Conservation (phyloP, 2,113 vertebrate species). For the Tautogolabrus adspersus region DNA sequence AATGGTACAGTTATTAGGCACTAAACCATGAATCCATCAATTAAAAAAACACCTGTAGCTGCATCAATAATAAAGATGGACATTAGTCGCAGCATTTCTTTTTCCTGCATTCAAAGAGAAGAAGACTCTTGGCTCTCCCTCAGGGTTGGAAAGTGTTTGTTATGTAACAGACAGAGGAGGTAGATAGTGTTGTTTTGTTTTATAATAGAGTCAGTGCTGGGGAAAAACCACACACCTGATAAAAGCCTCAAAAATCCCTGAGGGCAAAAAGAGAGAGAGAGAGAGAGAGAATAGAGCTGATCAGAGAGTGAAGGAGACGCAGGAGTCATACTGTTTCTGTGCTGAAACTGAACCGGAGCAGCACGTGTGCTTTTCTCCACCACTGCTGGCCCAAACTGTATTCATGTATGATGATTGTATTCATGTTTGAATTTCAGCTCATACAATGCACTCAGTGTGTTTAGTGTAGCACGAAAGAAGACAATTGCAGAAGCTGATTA, state of each 20-base stretch:
- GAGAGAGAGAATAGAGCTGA: not conserved
- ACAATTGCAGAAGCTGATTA: not conserved
- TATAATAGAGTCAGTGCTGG: not conserved
- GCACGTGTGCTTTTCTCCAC: too few relatives aligned
- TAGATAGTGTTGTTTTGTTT: slow-evolving; percentile 4
- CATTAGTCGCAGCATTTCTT: rapidly evolving
- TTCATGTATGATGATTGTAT: slow-evolving; percentile 24
- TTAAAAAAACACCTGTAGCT: too few relatives aligned
- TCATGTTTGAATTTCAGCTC: not conserved
- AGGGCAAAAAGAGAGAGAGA: not conserved
- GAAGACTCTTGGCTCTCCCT: not conserved
- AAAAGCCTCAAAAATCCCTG: not conserved
- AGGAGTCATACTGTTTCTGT: not conserved
- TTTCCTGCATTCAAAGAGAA: rapidly evolving
- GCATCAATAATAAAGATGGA: not conserved
- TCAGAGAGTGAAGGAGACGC: slow-evolving; percentile 1
- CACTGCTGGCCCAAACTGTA: too few relatives aligned
- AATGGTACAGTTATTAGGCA: too few relatives aligned
- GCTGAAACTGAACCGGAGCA: not conserved
- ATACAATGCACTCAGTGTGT: slow-evolving; percentile 14
- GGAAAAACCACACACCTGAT: not conserved
- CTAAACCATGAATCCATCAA: too few relatives aligned
- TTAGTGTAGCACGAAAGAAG: not conserved
- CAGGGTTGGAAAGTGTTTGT: not conserved
- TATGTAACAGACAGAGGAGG: not conserved